A percentile compares a stretch with the other conserved stretches of the same genome.
Evolutionary conservation across 2,888 invertebrate genomes (phyloP).

Genomic region (Noctua comes): DNA sequence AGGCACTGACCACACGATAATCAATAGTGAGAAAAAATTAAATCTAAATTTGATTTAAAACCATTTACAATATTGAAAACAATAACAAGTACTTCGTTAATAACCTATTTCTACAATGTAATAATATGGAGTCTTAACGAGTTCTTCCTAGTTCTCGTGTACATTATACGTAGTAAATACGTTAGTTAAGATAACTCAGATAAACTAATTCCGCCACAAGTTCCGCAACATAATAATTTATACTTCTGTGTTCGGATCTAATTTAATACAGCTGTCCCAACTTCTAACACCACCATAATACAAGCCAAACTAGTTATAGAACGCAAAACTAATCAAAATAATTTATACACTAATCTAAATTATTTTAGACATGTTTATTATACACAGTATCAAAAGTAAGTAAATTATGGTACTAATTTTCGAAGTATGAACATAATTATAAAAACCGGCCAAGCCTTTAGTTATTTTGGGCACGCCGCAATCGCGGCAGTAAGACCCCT

Average conservation of each 20-base stretch:
- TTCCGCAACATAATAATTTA: conserved; percentile 25
- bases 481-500: too few relatives aligned
- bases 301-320: conserved; percentile 32
- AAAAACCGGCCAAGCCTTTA: too few relatives aligned
- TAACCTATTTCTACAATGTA: not conserved
- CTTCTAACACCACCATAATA: conserved; percentile 32
- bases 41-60: not conserved
- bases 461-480: too few relatives aligned
- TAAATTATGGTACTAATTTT: conserved; percentile 14
- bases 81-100: not conserved
- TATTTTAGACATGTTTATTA: conserved; percentile 25
- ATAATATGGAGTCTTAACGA: not conserved
- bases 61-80: not conserved
- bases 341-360: conserved; percentile 45
- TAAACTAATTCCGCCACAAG: conserved; percentile 1
- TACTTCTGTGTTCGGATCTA: conserved; percentile 30
- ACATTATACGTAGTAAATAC: not conserved
- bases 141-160: rapidly evolving
- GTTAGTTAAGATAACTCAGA: not conserved
- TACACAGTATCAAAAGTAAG: conserved; percentile 1
- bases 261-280: conserved; percentile 44
- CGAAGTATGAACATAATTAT: too few relatives aligned
- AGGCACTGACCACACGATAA: too few relatives aligned
- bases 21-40: too few relatives aligned
- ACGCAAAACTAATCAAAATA: conserved; percentile 51